Evolutionary conservation across 2,888 invertebrate genomes (phyloP).

Genomic region (Epsilonema sp.): DNA sequence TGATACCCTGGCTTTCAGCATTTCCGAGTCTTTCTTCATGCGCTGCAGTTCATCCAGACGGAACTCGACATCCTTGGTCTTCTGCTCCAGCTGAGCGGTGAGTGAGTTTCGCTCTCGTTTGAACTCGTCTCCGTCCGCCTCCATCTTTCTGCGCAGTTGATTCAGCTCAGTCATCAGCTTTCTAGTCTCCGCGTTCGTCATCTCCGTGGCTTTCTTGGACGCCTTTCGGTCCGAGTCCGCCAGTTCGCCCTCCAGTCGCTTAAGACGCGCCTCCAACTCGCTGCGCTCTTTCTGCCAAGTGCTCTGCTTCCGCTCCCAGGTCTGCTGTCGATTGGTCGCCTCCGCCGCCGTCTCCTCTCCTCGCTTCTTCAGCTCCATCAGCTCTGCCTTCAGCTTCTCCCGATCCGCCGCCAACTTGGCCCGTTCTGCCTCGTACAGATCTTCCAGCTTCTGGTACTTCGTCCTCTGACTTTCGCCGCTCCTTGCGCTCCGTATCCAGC

Average conservation of each 20-base stretch:
- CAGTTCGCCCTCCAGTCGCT: conserved; percentile 4
- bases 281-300: not conserved
- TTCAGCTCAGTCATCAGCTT: conserved; percentile 12
- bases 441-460: conserved; percentile 26
- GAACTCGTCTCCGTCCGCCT: not conserved
- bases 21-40: conserved; percentile 1
- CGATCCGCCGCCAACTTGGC: conserved; percentile 21
- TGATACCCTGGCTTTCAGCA: conserved; percentile 4
- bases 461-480: conserved; percentile 22
- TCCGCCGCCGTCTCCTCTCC: conserved; percentile 4
- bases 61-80: not conserved
- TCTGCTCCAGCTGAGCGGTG: not conserved
- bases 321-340: conserved; percentile 2
- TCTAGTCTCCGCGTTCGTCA: conserved; percentile 11
- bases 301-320: conserved; percentile 4
- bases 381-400: conserved; percentile 20
- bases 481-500: conserved; percentile 20
- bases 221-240: conserved; percentile 1
- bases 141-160: not conserved
- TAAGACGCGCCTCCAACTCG: not conserved
- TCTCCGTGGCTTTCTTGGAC: conserved; percentile 7
- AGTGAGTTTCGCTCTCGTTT: not conserved
- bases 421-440: conserved; percentile 17
- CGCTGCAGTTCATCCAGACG: not conserved
- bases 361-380: conserved; percentile 8